Evolutionary conservation across 1,140 invertebrate genomes (phyloP).

Genomic region (Drosophila takahashii): DNA sequence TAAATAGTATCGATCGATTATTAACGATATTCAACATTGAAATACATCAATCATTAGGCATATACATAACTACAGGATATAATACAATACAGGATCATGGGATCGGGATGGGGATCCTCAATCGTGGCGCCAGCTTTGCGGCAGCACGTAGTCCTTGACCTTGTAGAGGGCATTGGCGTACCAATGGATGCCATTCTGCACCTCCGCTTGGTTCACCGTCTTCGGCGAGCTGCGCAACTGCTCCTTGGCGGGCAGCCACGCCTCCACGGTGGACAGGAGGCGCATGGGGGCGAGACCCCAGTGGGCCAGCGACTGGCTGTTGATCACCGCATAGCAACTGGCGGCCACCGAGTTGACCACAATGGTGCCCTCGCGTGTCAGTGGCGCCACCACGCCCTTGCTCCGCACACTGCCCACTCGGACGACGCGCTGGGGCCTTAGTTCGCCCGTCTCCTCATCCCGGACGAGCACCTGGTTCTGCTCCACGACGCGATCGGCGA

Average conservation of each 20-base stretch:
- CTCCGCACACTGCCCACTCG: constrained; percentile 86
- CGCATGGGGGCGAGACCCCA: constrained; percentile 92
- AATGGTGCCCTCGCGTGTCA: constrained; percentile 94
- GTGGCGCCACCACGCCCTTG: constrained; percentile 94
- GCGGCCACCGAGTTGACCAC: constrained; percentile 95
- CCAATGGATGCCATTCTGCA: constrained; percentile 91
- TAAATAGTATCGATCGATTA: constrained; percentile 72
- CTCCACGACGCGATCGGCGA: constrained; percentile 87
- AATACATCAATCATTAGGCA: constrained; percentile 66
- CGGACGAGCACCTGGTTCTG: constrained; percentile 85
- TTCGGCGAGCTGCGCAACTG: constrained; percentile 49
- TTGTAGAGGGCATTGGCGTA: constrained; percentile 92
- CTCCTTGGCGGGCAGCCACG: constrained; percentile 66
- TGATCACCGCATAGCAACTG: constrained; percentile 97
- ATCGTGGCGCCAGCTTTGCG: constrained; percentile 85
- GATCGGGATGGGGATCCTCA: constrained; percentile 19
- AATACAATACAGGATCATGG: constrained; percentile 58
- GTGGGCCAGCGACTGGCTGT: constrained; percentile 94
- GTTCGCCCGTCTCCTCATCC: constrained; percentile 83
- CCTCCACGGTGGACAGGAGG: constrained; percentile 85
- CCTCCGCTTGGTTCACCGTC: constrained; percentile 42
- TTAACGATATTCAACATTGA: constrained; percentile 78
- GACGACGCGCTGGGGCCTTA: constrained; percentile 88
- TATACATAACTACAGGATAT: constrained; percentile 78
- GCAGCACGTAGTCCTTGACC: constrained; percentile 89